Conservation (phyloP, 1,140 invertebrate genomes). For the Bacillus rossius region DNA sequence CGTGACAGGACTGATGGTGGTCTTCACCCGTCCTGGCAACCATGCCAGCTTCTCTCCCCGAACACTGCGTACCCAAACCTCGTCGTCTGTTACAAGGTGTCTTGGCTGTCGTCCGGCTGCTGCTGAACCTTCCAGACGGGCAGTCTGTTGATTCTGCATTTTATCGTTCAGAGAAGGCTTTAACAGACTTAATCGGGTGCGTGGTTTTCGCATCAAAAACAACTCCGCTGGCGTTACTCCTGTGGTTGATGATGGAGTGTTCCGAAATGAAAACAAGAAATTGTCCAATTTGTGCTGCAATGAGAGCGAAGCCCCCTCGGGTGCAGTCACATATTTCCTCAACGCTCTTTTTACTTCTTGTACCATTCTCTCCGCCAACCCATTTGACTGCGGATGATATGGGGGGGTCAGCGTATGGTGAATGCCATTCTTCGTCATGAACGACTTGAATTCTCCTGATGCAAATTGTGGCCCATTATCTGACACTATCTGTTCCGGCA, state of each 20-base stretch:
- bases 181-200: not conserved
- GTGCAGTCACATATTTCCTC: conserved; percentile 1
- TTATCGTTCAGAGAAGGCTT: not conserved
- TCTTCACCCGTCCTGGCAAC: too few species aligned
- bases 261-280: not conserved
- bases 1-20: too few species aligned
- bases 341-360: conserved; percentile 9
- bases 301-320: not conserved
- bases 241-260: not conserved
- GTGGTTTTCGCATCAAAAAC: not conserved
- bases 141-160: not conserved
- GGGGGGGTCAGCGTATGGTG: not conserved
- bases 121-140: too few species aligned
- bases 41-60: too few species aligned
- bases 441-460: not conserved
- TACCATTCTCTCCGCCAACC: conserved; percentile 5
- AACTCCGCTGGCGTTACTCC: not conserved
- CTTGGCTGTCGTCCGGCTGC: too few species aligned
- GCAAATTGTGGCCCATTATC: conserved; percentile 13
- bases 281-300: not conserved
- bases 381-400: conserved; percentile 7
- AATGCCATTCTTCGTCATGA: not conserved
- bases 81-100: too few species aligned
- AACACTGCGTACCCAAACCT: too few species aligned
- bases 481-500: conserved; percentile 7